Conservation (phyloP, 2,113 vertebrate species). For the Trogon surrucura region DNA sequence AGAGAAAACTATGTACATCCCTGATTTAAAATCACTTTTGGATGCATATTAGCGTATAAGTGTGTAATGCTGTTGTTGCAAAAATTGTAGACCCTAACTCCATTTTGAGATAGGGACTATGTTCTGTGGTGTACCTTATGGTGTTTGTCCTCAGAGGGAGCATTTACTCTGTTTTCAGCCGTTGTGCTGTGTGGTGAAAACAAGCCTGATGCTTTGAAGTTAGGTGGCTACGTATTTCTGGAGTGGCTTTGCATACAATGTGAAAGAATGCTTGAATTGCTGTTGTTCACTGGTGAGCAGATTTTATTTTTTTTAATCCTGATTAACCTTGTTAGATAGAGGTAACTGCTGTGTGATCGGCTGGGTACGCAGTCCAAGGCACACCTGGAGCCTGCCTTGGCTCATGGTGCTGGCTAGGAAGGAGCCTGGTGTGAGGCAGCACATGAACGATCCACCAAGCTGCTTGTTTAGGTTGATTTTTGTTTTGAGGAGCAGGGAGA, state of each 20-base stretch:
- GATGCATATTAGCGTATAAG: neutral
- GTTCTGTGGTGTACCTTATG: neutral
- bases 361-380: fast-evolving
- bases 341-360: neutral
- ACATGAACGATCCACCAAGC: fast-evolving
- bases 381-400: neutral
- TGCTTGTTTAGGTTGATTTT: neutral
- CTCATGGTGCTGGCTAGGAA: neutral
- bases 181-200: neutral
- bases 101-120: neutral
- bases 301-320: neutral
- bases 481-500: neutral
- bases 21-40: neutral
- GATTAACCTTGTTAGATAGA: neutral
- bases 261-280: neutral
- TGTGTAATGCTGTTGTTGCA: neutral
- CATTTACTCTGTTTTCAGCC: neutral
- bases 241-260: neutral
- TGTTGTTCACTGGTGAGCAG: neutral
- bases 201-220: neutral
- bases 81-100: neutral
- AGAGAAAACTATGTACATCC: neutral
- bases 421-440: neutral
- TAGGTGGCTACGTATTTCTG: neutral
- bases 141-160: neutral